Evolutionary conservation across 2,113 vertebrate genomes (phyloP).

Genomic region (Lycocorax pyrrhopterus): DNA sequence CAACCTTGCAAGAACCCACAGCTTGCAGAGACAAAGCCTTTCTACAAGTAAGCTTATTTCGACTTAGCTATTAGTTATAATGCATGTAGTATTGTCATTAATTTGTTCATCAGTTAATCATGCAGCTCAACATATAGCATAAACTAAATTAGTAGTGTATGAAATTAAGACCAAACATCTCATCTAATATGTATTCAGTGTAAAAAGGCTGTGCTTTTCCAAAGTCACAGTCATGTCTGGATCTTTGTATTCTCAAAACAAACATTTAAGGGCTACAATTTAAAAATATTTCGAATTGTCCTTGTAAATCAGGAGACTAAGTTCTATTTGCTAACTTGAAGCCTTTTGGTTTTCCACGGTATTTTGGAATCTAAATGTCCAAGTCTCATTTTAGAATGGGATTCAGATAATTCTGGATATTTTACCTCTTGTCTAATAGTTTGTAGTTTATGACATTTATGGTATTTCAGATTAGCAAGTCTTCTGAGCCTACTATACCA

Average conservation of each 20-base stretch:
- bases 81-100: neutral
- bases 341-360: neutral
- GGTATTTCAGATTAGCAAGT: neutral
- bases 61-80: neutral
- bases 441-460: neutral
- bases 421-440: neutral
- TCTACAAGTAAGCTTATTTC: neutral
- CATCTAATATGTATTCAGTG: neutral
- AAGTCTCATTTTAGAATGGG: neutral
- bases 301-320: neutral
- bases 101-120: neutral
- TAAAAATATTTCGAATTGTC: neutral
- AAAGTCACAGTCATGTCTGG: neutral
- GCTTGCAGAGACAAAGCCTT: neutral
- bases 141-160: neutral
- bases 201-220: neutral
- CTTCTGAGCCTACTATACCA: neutral
- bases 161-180: neutral
- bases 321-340: neutral
- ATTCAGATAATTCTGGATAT: neutral
- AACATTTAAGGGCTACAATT: neutral
- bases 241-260: neutral
- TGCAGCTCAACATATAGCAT: neutral
- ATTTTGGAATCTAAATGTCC: neutral
- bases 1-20: neutral